These are phyloP conservation scores for Emberiza fucata DNA, from an alignment of 2,113 vertebrate species.

Conservation along the genomic window DNA sequence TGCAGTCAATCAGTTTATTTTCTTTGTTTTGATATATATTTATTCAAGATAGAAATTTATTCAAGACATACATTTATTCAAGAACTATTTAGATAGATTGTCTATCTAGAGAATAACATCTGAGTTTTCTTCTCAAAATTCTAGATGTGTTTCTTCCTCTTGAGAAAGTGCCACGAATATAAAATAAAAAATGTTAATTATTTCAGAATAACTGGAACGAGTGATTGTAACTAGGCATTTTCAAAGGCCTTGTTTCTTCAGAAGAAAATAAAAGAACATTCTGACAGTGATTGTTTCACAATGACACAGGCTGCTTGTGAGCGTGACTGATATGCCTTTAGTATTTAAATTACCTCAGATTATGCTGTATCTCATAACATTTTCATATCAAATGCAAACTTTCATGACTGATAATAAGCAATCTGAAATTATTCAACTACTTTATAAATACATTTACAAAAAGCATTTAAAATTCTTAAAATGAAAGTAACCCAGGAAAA, in stretches of 20 bases:
- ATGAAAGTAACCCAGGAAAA: neutral
- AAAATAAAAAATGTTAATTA: neutral
- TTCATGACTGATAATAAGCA: neutral
- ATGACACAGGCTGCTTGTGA: neutral
- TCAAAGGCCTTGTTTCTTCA: slow-evolving; percentile 32
- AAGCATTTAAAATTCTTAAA: neutral
- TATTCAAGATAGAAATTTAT: neutral
- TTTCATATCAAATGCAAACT: neutral
- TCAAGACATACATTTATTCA: neutral
- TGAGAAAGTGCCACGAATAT: neutral
- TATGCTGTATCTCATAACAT: neutral
- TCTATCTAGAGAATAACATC: neutral
- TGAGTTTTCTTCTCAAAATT: neutral
- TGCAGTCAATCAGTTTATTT: neutral
- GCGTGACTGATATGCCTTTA: slow-evolving; percentile 11
- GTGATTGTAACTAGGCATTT: slow-evolving; percentile 1
- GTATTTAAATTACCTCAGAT: slow-evolving; percentile 23
- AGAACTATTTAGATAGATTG: neutral
- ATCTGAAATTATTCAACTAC: neutral
- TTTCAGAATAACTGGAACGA: neutral
- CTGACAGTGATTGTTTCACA: slow-evolving; percentile 28
- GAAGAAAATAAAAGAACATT: slow-evolving; percentile 38
- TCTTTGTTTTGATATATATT: neutral
- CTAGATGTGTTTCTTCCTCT: neutral
- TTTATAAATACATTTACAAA: neutral